Evolutionary conservation across 2,797 vertebrate species (phyloP), one percentile per base, ranked within the genome.

Genomic region (Argyrosomus regius): DNA sequence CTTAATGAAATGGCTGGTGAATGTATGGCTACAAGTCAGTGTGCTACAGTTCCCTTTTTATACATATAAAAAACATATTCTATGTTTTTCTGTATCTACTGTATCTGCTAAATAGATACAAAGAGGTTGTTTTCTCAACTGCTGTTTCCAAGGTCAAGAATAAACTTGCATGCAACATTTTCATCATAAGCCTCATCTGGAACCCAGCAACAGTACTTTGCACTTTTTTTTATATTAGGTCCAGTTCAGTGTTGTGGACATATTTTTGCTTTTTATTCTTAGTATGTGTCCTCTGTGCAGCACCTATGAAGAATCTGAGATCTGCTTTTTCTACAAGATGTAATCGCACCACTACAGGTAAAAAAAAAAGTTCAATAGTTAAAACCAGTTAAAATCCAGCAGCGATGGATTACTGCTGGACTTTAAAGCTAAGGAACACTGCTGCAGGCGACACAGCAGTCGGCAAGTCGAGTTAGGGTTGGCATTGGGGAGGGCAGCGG

Each of bases 311-410:
- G 31, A 68, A 68, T 72, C 75, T 62, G 41, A 17, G 22, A 62
- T 58, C 18, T 49, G 6, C 4, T 46, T 50, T 53, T 50, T n/a
- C 28, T 58, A 3, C 39, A 62, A 72, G 56, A 75, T 78, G 52
- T 57, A 28, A 45, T 43, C 62, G 26, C 43, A 82, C 16, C 24
- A 49, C n/a, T 61, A 63, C 57, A 75, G 45, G 50, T 77, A 66
- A 39, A 59, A 73, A 35, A 74, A 60, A 12, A 74, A 35, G 3
- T 39, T 39, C 35, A 39, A 48, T 13, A 6, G 11, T 77, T 72
- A 13, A 76, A 72, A 80, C 14, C 22, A 54, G 11, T 72, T 68
- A 63, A 82, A 73, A 76, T 48, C 57, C 76, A 80, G 59, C 56
- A 65, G 67, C 22, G 31, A 6, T 17, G 6, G 3, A 26, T 45